Evolutionary conservation across 35 echinoderm and acorn worm genomes (phyloP), one percentile per base, ranked within the genome.

Genomic region (Nesometra sesokonis): DNA sequence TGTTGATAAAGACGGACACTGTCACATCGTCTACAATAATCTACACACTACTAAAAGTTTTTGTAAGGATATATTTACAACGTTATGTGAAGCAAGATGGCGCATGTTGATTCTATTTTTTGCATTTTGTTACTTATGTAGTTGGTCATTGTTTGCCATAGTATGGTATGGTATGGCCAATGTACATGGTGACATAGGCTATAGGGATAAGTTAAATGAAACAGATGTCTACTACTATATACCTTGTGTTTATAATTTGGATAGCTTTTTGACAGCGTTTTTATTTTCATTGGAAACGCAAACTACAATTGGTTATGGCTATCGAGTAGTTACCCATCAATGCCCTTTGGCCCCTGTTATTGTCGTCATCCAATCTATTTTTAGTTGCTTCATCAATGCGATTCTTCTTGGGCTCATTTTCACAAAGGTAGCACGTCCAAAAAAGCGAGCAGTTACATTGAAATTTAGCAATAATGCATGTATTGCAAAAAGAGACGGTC

Each of bases 301-400:
- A 35, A 99, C 96, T 0, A 99, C 96, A 3, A 99, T 99, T 81
- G 96, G 96, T 0, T 99, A 99, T 36, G 96, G 96, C 88, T 94
- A 89, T 37, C 84, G 96, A 27, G 89, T 89, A 17, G 88, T 94
- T 0, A 94, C 92, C 0, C 90, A 94, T 15, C 79, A 86, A 23
- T 99, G 96, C 39, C 93, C 90, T 89, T 33, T 94, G 17, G 96
- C 90, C 0, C 84, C 43, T 32, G 11, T 86, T 19, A n/a, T 99
- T 17, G 96, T 99, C 29, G 93, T 99, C 27, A 81, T 99, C 31
- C 96, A 99, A 86, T 99, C 96, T 23, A 90, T 99, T 23, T 94
- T 99, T 35, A 94, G 96, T 40, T 91, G 92, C 31, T 78, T 99
- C 34, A 93, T 99, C 11, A 93, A 99, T 77, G 96, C 96, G 29